Percentiles rank a stretch among this genome's conserved stretches.
Evolutionary conservation across 2,888 invertebrate species (phyloP).

Genomic region (Alviniconcha strummeri): DNA sequence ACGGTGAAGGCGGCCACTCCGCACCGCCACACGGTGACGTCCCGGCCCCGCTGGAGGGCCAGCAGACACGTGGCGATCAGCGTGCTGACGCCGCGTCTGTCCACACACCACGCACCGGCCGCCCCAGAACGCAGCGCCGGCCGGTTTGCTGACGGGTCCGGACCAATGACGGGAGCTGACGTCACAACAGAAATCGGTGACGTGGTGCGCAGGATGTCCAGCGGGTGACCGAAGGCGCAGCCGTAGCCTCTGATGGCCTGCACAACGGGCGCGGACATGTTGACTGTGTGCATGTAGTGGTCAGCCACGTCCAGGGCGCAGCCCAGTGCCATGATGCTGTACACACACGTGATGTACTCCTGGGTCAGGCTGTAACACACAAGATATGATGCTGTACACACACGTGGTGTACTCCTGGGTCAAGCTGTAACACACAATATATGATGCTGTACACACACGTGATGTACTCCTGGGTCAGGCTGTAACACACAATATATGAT

Average conservation of each 20-base stretch:
- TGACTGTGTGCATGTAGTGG: conserved; percentile 56
- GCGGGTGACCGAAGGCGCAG: conserved; percentile 44
- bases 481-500: conserved; percentile 46
- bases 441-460: conserved; percentile 59
- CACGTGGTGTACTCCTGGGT: conserved; percentile 60
- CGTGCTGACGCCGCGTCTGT: not conserved
- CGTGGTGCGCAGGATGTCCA: conserved; percentile 44
- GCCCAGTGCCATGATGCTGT: conserved; percentile 58
- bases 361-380: conserved; percentile 50
- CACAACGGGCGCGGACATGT: conserved; percentile 48
- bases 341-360: conserved; percentile 61
- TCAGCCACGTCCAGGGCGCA: conserved; percentile 61
- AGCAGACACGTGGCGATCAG: too few species aligned
- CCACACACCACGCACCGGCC: not conserved
- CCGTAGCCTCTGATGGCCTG: conserved; percentile 42
- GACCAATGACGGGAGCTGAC: conserved; percentile 19
- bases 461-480: conserved; percentile 59
- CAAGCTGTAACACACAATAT: conserved; percentile 46
- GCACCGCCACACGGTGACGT: too few species aligned
- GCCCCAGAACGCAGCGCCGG: conserved; percentile 10
- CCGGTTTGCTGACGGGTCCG: conserved; percentile 17
- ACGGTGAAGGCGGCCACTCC: not conserved
- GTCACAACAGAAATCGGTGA: conserved; percentile 31
- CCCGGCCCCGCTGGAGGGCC: too few species aligned
- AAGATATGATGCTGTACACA: conserved; percentile 59